These are phyloP conservation scores for Cantharis rustica DNA, from an alignment of 2,888 invertebrate species.

Conservation along the genomic window DNA sequence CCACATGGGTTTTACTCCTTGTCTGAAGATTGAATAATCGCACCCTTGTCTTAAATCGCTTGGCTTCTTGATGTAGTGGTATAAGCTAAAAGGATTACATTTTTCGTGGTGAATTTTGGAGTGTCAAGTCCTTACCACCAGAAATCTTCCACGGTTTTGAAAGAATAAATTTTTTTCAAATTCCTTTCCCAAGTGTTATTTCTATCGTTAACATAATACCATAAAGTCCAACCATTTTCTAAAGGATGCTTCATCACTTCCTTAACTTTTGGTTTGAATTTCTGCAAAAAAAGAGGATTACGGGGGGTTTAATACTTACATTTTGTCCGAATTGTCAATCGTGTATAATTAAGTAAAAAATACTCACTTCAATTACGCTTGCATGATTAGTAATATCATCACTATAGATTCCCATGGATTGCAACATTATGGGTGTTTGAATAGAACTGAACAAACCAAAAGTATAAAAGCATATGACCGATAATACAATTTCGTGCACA, in stretches of 20 bases:
- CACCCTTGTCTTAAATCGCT: conserved; percentile 83
- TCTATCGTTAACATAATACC: conserved; percentile 96
- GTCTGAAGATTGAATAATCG: conserved; percentile 85
- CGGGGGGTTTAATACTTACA: too few species aligned
- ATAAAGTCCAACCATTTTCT: conserved; percentile 95
- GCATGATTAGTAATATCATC: not conserved
- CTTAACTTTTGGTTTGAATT: not conserved
- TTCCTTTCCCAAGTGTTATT: conserved; percentile 92
- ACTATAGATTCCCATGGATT: not conserved
- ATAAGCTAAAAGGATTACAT: conserved; percentile 66
- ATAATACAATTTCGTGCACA: not conserved
- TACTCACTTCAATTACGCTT: not conserved
- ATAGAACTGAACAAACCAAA: not conserved
- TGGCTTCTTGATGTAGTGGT: conserved; percentile 88
- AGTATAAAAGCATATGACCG: not conserved
- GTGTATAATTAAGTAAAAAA: not conserved
- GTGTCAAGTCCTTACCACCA: conserved; percentile 76
- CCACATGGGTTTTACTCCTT: conserved; percentile 95
- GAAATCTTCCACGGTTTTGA: conserved; percentile 98
- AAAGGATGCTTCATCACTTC: conserved; percentile 79
- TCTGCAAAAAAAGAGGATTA: not conserved
- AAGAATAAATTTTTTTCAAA: conserved; percentile 90
- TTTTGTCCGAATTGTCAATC: too few species aligned
- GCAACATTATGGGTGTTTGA: not conserved
- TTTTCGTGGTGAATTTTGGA: not conserved